Evolutionary conservation across 1,140 invertebrate species (phyloP), one percentile per base, ranked within the genome.

Genomic region (Cherax destructor): DNA sequence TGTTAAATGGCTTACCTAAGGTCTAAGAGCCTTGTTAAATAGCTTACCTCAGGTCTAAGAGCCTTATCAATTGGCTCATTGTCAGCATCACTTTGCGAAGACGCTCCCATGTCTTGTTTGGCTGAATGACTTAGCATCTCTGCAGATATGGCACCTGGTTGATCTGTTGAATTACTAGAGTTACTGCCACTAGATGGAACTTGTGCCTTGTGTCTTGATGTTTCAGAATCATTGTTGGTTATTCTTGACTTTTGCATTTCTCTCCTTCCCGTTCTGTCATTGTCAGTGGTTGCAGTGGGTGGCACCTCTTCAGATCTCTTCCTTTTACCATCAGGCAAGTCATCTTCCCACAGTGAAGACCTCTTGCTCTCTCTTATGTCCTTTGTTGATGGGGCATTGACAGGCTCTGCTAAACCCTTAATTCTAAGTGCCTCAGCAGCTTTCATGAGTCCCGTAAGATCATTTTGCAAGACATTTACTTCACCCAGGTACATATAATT

Each of bases 401-500:
- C n/a, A 4, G 79, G 80, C 41, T 89, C 87, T 1, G 87, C 87
- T 41, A 89, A 65, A 13, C 87, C 87, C 30, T 76, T 81, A 21
- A 89, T 79, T 59, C 56, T 89, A 3, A 89, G 30, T 5, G 50
- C 65, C 52, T 89, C 87, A 11, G 87, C 87, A 56, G 87, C 87
- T n/a, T 83, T 89, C 87, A 89, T 89, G 61, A 89, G 80, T 16
- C 10, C 21, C 3, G 61, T 18, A 6, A 89, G 79, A 3, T 89
- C 80, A 16, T 18, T 69, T 30, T 89, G 87, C 4, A 89, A 13
- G 13, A 91, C 77, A 13, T 84, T 91, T 4, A 79, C 74, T 69
- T 91, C 88, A 4, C 88, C 88, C 10, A 85, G 47, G 47, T 91
- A 91, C 88, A 91, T 91, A 47, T 91, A 91, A 30, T 91, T 85